Percentiles rank a stretch among this genome's conserved stretches.
phyloP scores from a whole-genome alignment of 23 tunicate species.

The Trididemnum clinides region DNA sequence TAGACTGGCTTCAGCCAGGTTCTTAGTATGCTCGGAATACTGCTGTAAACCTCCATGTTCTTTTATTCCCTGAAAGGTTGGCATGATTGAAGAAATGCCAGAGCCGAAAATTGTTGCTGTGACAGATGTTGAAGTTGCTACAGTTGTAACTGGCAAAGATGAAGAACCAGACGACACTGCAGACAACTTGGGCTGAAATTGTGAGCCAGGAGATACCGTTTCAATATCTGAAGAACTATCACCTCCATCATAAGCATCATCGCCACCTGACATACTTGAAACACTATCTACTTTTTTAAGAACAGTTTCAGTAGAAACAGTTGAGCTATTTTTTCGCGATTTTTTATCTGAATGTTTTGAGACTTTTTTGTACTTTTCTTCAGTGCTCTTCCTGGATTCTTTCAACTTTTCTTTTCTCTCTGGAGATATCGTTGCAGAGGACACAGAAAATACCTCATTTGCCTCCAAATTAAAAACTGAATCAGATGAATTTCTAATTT shows the following conservation, averaged over 20 bases:
- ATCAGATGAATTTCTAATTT: constrained; percentile 18
- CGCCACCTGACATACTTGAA: constrained; percentile 46
- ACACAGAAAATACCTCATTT: background rate
- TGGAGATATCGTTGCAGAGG: background rate
- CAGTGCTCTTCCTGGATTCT: background rate
- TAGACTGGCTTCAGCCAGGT: constrained; percentile 3
- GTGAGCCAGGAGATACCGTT: background rate
- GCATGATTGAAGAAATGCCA: constrained; percentile 20
- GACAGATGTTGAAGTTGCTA: background rate
- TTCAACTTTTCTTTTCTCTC: background rate
- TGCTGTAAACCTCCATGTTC: constrained; percentile 67
- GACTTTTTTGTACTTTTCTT: background rate
- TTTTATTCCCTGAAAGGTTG: constrained; percentile 64
- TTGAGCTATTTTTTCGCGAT: background rate
- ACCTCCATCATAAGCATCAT: constrained; percentile 58
- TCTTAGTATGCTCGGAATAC: constrained; percentile 50
- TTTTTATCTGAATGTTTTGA: no score
- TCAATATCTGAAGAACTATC: constrained; percentile 78
- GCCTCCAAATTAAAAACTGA: constrained; percentile 5
- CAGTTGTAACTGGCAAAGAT: background rate
- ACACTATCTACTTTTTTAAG: constrained; percentile 9
- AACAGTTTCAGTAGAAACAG: background rate
- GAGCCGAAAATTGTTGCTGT: constrained; percentile 45
- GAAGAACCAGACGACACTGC: background rate
- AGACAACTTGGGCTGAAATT: background rate